Evolutionary conservation across 2,888 invertebrate species (phyloP).

Genomic region (Gryllus longicercus): DNA sequence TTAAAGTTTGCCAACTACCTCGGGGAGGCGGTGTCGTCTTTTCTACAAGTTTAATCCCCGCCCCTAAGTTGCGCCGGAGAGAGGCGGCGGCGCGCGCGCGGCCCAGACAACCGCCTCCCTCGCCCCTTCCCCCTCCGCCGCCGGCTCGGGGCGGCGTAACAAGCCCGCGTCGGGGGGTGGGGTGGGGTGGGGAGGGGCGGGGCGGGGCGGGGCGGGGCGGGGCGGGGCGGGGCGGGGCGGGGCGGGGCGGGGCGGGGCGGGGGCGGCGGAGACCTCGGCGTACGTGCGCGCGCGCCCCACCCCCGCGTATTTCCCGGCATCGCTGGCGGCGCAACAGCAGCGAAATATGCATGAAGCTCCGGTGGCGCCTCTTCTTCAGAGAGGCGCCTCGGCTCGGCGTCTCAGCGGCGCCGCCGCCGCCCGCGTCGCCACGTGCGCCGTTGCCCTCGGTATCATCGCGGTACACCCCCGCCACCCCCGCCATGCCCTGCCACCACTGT

Average conservation of each 20-base stretch:
- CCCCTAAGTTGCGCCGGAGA: neutral
- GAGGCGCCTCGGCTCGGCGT: too few species aligned
- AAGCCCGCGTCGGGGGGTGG: neutral
- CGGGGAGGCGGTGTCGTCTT: constrained; percentile 17
- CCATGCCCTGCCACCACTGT: too few species aligned
- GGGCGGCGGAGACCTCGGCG: neutral
- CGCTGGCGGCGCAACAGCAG: constrained; percentile 10
- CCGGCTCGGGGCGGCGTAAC: neutral
- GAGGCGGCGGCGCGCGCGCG: neutral
- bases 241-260: neutral
- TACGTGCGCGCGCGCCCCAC: neutral
- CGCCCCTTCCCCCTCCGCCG: neutral
- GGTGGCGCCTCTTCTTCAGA: neutral
- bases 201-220: too few species aligned
- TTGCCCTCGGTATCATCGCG: too few species aligned
- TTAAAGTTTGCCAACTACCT: constrained; percentile 22
- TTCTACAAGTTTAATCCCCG: constrained; percentile 17
- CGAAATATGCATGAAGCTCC: constrained; percentile 11
- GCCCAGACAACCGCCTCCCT: neutral
- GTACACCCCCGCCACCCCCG: too few species aligned
- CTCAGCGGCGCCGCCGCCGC: too few species aligned
- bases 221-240: neutral
- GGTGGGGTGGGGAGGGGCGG: too few species aligned
- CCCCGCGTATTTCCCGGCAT: neutral
- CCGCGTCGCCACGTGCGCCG: too few species aligned